Evolutionary conservation across 2,888 invertebrate genomes (phyloP).

Genomic region (Yponomeuta plumbellus): DNA sequence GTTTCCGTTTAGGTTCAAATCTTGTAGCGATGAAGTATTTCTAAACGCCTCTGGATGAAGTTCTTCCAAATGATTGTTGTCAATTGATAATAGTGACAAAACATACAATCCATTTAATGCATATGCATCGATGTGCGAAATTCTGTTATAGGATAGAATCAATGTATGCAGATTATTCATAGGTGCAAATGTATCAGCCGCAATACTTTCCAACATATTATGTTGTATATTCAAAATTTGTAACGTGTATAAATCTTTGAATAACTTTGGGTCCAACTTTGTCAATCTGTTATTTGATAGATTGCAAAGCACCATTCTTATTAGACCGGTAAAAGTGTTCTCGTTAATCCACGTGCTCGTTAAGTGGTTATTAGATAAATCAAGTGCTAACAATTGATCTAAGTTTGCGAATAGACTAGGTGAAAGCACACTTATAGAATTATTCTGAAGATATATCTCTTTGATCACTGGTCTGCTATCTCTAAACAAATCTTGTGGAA

Average conservation of each 20-base stretch:
- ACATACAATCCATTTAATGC: conserved; percentile 93
- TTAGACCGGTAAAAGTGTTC: conserved; percentile 90
- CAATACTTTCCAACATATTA: conserved; percentile 88
- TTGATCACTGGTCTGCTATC: conserved; percentile 87
- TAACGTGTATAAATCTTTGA: conserved; percentile 89
- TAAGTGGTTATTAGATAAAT: conserved; percentile 90
- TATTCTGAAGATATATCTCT: conserved; percentile 93
- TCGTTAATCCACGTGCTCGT: conserved; percentile 91
- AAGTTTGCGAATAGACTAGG: conserved; percentile 91
- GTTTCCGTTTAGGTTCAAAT: conserved; percentile 93
- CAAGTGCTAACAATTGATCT: conserved; percentile 86
- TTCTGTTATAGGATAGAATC: conserved; percentile 89
- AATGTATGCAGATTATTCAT: conserved; percentile 95
- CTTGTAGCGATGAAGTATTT: conserved; percentile 93
- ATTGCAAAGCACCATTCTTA: conserved; percentile 90
- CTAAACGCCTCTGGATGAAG: conserved; percentile 92
- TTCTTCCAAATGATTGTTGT: conserved; percentile 89
- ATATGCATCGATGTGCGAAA: conserved; percentile 89
- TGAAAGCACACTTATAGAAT: conserved; percentile 90
- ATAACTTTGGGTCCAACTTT: conserved; percentile 88
- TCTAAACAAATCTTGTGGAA: conserved; percentile 90
- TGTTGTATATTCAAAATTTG: conserved; percentile 91
- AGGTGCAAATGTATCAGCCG: conserved; percentile 91
- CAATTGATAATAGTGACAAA: conserved; percentile 87
- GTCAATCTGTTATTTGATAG: conserved; percentile 90